Evolutionary conservation across 2,797 vertebrate genomes (phyloP), one percentile per base, ranked within the genome.

Genomic region (Rhinatrema bivittatum): DNA sequence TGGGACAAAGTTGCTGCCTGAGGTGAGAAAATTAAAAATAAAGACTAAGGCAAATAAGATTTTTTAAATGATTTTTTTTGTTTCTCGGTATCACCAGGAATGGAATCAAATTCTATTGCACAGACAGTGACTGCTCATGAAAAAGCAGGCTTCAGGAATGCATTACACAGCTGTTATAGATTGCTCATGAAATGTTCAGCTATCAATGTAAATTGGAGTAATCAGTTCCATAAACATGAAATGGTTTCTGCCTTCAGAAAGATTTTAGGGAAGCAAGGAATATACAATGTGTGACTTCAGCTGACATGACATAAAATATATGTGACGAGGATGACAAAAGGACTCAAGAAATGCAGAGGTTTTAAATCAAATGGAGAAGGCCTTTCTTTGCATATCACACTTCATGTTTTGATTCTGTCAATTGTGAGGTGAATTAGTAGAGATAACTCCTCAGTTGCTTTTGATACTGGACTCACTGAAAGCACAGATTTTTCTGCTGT

Each of bases 81-180:
- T 40, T 52, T 45, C 41, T 41, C 39, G 26, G 44, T 51, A 42
- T 49, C 34, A 39, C 35, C 29, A 36, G 32, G 25, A 56, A 42
- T 55, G 42, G 42, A 59, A 53, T 64, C 53, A 55, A 41, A 38
- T 62, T 54, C 63, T 65, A 46, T 34, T 38, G 20, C 8, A 11
- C 33, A 49, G 49, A 23, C 47, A 64, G 40, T 59, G 50, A 53
- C 33, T 29, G 34, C 45, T 50, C 47, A 61, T 10, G 44, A 51
- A 30, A 31, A 56, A 42, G 37, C 39, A 66, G 50, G 20, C 33
- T 50, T 62, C 55, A 60, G 67, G 40, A 38, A 53, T 65, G 32
- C 16, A 27, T 32, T 21, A 59, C 42, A 36, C 32, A 53, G 37
- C 17, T 60, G 56, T 52, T 53, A 28, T 35, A 45, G 29, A 24